Evolutionary conservation across 1,140 invertebrate species (phyloP), one percentile per base, ranked within the genome.

Genomic region (Oscheius sp.): DNA sequence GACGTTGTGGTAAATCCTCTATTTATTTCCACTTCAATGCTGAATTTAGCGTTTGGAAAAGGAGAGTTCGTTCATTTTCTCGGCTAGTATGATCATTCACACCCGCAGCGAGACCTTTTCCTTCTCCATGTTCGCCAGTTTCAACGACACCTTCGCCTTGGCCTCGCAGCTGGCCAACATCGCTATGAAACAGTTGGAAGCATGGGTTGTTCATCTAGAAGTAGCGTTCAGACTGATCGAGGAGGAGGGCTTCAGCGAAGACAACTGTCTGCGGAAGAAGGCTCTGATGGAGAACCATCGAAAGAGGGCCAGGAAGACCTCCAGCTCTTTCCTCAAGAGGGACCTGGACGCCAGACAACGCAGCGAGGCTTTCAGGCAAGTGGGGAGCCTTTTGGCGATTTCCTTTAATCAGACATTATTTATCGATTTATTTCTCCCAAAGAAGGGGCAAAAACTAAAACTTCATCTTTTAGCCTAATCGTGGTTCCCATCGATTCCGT

Each of bases 101-200:
- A 95, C 93, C 1, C 88, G 92, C 78, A 90, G 93, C 80, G 81
- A 77, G 1, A 65, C 64, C 23, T 78, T 74, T 29, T 73, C 91
- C 84, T 96, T 96, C 86, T 92, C 91, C 28, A 90, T 97, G 90
- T 91, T 98, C 81, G 85, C 94, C 59, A 91, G 90, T 79, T 92
- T 92, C 83, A 89, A 88, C 45, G 94, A 98, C 85, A 93, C 93
- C 0, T 96, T 91, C 86, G 88, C 89, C 46, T 85, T 97, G 67
- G 95, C 97, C 90, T 91, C 94, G 80, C 95, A 97, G 86, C 87
- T 99, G 38, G 92, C 93, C 55, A 97, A 97, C 87, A 90, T 97
- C 86, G 94, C 94, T 49, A 95, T 97, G 90, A 94, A 94, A 89
- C 91, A 93, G 89, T 90, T 86, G 86, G 88, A 85, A 29, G 18